A percentile compares a stretch with the other conserved stretches of the same genome.
Evolutionary conservation across 2,888 invertebrate species (phyloP).

Genomic region (Cyclophora punctaria): DNA sequence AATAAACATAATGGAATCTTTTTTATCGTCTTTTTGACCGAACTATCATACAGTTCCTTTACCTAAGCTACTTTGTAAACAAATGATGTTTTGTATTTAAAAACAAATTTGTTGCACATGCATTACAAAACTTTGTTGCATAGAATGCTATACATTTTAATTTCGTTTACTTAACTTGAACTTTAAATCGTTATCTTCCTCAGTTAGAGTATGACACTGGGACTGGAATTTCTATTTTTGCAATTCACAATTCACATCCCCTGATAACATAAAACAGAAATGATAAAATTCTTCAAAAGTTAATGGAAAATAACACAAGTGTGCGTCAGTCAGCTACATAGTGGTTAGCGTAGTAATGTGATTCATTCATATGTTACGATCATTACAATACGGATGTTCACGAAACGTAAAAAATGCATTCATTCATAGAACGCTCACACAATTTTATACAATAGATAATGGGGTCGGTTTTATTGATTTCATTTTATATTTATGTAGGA

Average conservation of each 20-base stretch:
- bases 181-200: no score
- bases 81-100: no score
- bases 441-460: no score
- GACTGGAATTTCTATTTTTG: constrained; percentile 31
- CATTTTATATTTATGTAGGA: no score
- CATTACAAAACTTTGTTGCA: no score
- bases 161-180: no score
- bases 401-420: constrained; percentile 13
- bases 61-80: constrained; percentile 37
- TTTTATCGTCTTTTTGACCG: constrained; percentile 57
- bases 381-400: constrained; percentile 6
- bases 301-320: constrained; percentile 10
- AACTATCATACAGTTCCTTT: constrained; percentile 57
- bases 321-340: constrained; percentile 6
- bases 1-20: constrained; percentile 42
- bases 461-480: no score
- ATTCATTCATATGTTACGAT: constrained; percentile 9
- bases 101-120: no score
- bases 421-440: constrained; percentile 4
- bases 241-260: constrained; percentile 28
- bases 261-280: constrained; percentile 24
- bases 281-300: constrained; percentile 32
- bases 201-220: constrained; percentile 4
- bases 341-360: constrained; percentile 8
- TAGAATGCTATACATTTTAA: no score